These are phyloP conservation scores for Enhydra lutris DNA, from an alignment of 2,113 vertebrate species.

Conservation along the genomic window DNA sequence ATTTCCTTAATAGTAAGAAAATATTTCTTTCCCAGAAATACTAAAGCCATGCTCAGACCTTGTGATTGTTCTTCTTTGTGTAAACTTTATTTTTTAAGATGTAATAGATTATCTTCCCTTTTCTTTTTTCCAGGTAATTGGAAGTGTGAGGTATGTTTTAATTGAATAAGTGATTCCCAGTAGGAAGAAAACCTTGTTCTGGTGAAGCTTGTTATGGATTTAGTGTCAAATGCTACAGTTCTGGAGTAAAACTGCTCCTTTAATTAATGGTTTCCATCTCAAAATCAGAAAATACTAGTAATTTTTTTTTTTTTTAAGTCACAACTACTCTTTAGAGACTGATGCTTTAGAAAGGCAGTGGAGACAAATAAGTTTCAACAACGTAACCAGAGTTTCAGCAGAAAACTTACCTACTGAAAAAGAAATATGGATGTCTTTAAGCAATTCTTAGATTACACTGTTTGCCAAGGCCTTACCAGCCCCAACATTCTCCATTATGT, in stretches of 20 bases:
- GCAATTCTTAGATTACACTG: background rate
- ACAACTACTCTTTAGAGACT: background rate
- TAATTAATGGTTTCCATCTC: conserved; percentile 34
- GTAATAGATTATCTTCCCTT: background rate
- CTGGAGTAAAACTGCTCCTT: background rate
- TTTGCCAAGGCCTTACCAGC: background rate
- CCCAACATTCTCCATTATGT: background rate
- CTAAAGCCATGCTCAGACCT: background rate
- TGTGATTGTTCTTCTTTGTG: background rate
- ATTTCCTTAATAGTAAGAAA: background rate
- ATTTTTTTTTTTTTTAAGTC: background rate
- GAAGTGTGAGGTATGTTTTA: background rate
- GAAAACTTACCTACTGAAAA: background rate
- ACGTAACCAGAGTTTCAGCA: background rate
- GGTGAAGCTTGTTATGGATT: background rate
- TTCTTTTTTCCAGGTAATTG: background rate
- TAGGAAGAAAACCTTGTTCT: conserved; percentile 5
- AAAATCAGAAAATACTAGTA: background rate
- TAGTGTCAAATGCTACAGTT: background rate
- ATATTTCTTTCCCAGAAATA: background rate
- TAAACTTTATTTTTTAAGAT: background rate
- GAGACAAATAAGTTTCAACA: background rate
- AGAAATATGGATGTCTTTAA: background rate
- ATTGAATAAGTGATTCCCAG: background rate
- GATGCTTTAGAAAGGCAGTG: background rate